phyloP scores from a whole-genome alignment of 23 tunicate genomes.

The Diplosoma virens region DNA sequence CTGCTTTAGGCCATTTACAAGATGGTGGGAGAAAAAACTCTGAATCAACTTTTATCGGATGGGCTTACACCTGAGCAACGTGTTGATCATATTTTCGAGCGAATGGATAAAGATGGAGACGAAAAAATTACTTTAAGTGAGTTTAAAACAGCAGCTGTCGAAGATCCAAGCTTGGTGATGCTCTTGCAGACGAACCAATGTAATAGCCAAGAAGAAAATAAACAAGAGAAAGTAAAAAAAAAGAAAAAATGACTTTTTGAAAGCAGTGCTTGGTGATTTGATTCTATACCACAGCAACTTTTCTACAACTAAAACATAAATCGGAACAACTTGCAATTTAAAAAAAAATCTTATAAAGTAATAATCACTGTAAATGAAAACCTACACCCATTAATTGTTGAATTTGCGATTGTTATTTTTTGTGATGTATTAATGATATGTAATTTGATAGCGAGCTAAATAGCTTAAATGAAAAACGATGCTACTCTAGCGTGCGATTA shows the following conservation, averaged over 20 bases:
- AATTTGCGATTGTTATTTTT: too few species aligned
- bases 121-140: slow-evolving; percentile 20
- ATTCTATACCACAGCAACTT: too few species aligned
- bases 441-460: too few species aligned
- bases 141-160: slow-evolving; percentile 5
- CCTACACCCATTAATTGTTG: too few species aligned
- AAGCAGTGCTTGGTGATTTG: too few species aligned
- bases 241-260: not conserved
- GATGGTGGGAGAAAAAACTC: slow-evolving; percentile 74
- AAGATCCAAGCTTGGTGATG: slow-evolving; percentile 38
- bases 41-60: slow-evolving; percentile 36
- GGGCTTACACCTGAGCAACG: slow-evolving; percentile 67
- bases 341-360: too few species aligned
- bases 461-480: too few species aligned
- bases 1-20: slow-evolving; percentile 78
- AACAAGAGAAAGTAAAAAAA: not conserved
- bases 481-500: too few species aligned
- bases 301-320: too few species aligned
- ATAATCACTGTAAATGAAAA: too few species aligned
- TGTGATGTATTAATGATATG: too few species aligned
- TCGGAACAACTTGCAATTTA: too few species aligned
- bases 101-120: slow-evolving; percentile 32
- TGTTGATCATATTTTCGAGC: slow-evolving; percentile 23
- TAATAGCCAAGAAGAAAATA: not conserved
- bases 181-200: slow-evolving; percentile 7